Base-by-base conservation (phyloP, 2,888 invertebrate genomes). In the Spodoptera littoralis region DNA sequence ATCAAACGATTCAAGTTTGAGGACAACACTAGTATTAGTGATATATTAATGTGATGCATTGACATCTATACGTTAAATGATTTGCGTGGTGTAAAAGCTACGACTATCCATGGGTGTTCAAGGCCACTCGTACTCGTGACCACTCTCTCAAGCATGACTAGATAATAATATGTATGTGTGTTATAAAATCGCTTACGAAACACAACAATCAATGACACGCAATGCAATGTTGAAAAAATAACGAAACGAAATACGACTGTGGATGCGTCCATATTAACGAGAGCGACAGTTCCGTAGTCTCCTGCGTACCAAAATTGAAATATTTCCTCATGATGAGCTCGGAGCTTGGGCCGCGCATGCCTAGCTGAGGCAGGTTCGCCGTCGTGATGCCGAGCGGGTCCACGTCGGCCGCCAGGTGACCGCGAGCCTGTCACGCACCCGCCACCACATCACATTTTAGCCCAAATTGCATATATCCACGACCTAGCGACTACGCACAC, bases 311-410 rank as follows among this genome's bases (percentile, higher is more conserved):
- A 87, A 94, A 94, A 81, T 93, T 94, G 94, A 94, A 94, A 94
- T 94, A 94, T 94, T 94, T 94, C 94, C 94, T 93, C 94, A 95
- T 94, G 92, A 95, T 94, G 91, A 94, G 93, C 92, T 95, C 95
- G 90, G 94, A 94, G 90, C 87, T 76, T 57, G 90, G 92, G 73
- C 93, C 94, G 80, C 94, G 93, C 92, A 92, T 90, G 90, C 94
- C 94, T 89, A 94, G 89, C 79, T 85, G 86, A 84, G 94, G 94
- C 92, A 96, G 95, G 90, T 96, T 96, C 87, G 96, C 96, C 94
- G 96, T 96, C 93, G 96, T 97, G 95, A 99, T 98, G 95, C 97
- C 98, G 91, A 99, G 96, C 81, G 99, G 99, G 95, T 99, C 99
- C 96, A 99, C 95, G 90, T 97, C 97, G 81, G 98, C 98, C 86